phyloP scores from a whole-genome alignment of 2,888 invertebrate species.

The Petrophora chlorosata region DNA sequence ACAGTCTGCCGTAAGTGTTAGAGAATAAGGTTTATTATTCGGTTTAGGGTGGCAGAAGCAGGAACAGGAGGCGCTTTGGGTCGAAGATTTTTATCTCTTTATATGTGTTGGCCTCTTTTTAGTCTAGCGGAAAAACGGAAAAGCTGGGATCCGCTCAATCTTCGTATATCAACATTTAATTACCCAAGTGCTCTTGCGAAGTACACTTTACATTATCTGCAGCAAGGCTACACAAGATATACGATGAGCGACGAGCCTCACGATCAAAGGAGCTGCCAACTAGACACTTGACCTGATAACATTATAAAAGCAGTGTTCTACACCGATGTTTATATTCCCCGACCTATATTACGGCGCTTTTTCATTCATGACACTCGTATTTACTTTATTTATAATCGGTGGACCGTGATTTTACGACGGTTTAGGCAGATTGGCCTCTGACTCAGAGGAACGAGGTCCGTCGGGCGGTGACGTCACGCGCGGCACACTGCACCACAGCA shows the following conservation, averaged over 20 bases:
- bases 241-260: constrained; percentile 33
- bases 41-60: too few relatives aligned
- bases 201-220: constrained; percentile 24
- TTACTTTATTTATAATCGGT: constrained; percentile 22
- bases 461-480: constrained; percentile 63
- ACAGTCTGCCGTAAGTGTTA: not conserved
- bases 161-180: constrained; percentile 17
- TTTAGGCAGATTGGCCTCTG: constrained; percentile 43
- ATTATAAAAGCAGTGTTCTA: constrained; percentile 40
- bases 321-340: constrained; percentile 47
- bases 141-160: too few relatives aligned
- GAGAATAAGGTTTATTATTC: too few relatives aligned
- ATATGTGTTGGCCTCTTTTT: too few relatives aligned
- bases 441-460: constrained; percentile 44
- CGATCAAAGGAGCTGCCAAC: constrained; percentile 57
- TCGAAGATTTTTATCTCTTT: too few relatives aligned
- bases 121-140: too few relatives aligned
- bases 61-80: too few relatives aligned
- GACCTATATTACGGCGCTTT: constrained; percentile 44
- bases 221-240: constrained; percentile 42
- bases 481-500: constrained; percentile 83
- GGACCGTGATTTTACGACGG: constrained; percentile 19
- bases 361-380: constrained; percentile 56
- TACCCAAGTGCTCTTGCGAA: constrained; percentile 13
- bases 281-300: constrained; percentile 51